Evolutionary conservation across 1,140 invertebrate genomes (phyloP).

Genomic region (Chrysoperla carnea): DNA sequence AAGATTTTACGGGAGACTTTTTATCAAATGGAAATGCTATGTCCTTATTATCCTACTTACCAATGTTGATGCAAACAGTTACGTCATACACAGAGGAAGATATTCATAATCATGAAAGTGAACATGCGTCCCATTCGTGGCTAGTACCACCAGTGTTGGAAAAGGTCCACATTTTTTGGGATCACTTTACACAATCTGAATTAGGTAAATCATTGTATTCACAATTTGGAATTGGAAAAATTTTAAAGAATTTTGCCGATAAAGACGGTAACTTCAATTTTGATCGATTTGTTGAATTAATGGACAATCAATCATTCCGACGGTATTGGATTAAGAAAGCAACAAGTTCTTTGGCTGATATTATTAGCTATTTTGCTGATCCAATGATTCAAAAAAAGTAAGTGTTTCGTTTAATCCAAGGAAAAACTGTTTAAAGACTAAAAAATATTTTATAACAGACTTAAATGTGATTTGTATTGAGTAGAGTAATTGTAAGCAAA

Average conservation of each 20-base stretch:
- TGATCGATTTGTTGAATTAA: constrained; percentile 48
- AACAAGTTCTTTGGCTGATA: constrained; percentile 53
- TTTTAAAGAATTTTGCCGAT: constrained; percentile 40
- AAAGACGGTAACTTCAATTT: constrained; percentile 47
- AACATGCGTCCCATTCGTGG: constrained; percentile 50
- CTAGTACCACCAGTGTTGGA: constrained; percentile 57
- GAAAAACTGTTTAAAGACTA: no score
- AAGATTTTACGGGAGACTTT: neutral
- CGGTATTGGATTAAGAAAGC: constrained; percentile 57
- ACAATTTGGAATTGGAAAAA: constrained; percentile 46
- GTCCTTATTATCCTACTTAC: constrained; percentile 38
- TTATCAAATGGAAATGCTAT: constrained; percentile 22
- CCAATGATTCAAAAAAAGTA: constrained; percentile 54
- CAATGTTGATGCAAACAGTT: constrained; percentile 40
- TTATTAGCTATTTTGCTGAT: constrained; percentile 53
- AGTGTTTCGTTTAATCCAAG: constrained; percentile 15
- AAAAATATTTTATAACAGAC: neutral
- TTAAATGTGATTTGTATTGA: neutral
- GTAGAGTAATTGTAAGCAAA: neutral
- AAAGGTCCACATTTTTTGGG: constrained; percentile 53
- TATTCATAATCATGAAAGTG: constrained; percentile 30
- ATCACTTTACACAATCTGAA: constrained; percentile 60
- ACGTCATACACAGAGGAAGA: constrained; percentile 30
- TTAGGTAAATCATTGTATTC: constrained; percentile 51
- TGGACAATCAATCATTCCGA: constrained; percentile 59